These are phyloP conservation scores for Hippocampus comes DNA, from an alignment of 2,113 vertebrate genomes.

Conservation along the genomic window DNA sequence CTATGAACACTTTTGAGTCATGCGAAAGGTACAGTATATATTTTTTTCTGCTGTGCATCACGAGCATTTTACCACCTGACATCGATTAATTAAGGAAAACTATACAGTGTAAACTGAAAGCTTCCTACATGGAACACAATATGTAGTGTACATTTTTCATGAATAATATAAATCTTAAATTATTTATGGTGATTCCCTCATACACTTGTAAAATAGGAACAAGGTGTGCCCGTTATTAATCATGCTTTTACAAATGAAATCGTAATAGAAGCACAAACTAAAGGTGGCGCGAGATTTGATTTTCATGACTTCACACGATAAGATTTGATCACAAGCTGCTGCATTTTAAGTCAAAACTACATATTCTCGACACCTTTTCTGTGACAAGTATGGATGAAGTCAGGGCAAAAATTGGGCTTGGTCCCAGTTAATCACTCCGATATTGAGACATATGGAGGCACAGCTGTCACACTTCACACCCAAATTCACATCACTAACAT, in stretches of 20 bases:
- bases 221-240: slow-evolving; percentile 7
- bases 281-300: not conserved
- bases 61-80: not conserved
- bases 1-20: slow-evolving; percentile 19
- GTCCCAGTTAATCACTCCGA: too few species aligned
- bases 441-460: too few species aligned
- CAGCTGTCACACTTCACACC: too few species aligned
- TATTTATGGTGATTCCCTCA: not conserved
- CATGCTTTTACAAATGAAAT: slow-evolving; percentile 13
- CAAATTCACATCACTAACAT: too few species aligned
- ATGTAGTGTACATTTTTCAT: too few species aligned
- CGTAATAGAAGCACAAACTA: not conserved
- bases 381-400: not conserved
- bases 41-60: not conserved
- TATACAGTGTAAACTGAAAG: too few species aligned
- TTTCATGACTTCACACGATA: not conserved
- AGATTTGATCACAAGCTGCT: not conserved
- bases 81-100: not conserved
- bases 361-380: not conserved
- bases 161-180: not conserved
- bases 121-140: too few species aligned
- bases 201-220: slow-evolving; percentile 1
- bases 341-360: not conserved
- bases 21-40: not conserved
- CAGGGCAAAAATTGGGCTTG: too few species aligned